Conservation (phyloP, 2,797 vertebrate species). For the Sphaeramia orbicularis region DNA sequence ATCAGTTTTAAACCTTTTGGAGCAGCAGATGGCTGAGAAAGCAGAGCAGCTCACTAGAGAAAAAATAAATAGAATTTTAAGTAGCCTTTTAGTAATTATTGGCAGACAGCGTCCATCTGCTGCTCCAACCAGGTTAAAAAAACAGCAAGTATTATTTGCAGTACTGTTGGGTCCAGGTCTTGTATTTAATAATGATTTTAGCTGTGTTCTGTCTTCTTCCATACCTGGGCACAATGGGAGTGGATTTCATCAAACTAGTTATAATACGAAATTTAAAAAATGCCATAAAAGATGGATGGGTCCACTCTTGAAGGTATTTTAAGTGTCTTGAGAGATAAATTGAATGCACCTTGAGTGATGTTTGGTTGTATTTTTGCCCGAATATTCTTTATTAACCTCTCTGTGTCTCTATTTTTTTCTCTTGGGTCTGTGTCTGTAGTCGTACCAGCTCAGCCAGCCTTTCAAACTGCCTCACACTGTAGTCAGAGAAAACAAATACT, state of each 20-base stretch:
- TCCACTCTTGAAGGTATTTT: constrained; percentile 32
- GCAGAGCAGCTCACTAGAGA: background rate
- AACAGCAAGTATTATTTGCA: constrained; percentile 47
- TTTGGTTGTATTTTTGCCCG: constrained; percentile 58
- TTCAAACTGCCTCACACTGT: constrained; percentile 88
- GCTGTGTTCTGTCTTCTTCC: constrained; percentile 38
- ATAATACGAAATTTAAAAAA: constrained; percentile 14
- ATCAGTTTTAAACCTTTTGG: constrained; percentile 12
- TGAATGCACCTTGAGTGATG: constrained; percentile 64
- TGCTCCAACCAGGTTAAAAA: constrained; percentile 34
- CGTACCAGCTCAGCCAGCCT: constrained; percentile 75
- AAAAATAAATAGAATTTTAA: background rate
- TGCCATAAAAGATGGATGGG: constrained; percentile 13
- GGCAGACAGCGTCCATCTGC: background rate
- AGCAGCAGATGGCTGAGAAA: constrained; percentile 8
- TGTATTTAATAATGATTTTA: constrained; percentile 57
- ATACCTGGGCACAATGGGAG: constrained; percentile 21
- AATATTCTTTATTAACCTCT: constrained; percentile 58
- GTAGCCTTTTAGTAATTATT: background rate
- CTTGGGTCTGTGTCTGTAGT: constrained; percentile 72
- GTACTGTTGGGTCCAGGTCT: constrained; percentile 43
- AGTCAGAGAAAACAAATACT: constrained; percentile 81
- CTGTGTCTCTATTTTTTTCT: constrained; percentile 23
- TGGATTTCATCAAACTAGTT: constrained; percentile 31
- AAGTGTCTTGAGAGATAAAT: constrained; percentile 61